Conservation (phyloP, 2,113 vertebrate species). For the Galeopterus variegatus region DNA sequence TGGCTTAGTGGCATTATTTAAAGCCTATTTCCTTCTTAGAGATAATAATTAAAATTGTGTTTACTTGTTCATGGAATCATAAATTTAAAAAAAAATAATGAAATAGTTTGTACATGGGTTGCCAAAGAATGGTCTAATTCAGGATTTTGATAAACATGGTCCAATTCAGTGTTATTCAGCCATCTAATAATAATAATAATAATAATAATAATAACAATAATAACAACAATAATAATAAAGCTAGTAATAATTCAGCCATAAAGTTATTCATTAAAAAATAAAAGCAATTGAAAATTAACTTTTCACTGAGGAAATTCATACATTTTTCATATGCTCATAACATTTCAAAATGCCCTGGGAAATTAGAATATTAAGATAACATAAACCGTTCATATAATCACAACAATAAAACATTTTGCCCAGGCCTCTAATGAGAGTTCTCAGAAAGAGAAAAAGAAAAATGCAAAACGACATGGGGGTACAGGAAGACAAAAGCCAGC, state of each 20-base stretch:
- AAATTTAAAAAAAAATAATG: slow-evolving; percentile 24
- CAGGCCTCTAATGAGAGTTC: background rate
- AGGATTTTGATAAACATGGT: slow-evolving; percentile 35
- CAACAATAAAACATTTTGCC: slow-evolving; percentile 8
- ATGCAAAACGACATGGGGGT: background rate
- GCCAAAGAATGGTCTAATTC: slow-evolving; percentile 39
- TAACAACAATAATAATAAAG: background rate
- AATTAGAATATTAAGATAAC: slow-evolving; percentile 63
- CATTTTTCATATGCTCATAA: slow-evolving; percentile 61
- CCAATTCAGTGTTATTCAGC: slow-evolving; percentile 58
- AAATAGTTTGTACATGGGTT: background rate
- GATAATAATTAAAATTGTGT: slow-evolving; percentile 49
- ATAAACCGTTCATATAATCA: slow-evolving; percentile 58
- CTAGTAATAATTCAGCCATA: slow-evolving; percentile 17
- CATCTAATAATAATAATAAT: slow-evolving; percentile 25
- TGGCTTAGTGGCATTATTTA: slow-evolving; percentile 39
- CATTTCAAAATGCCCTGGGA: slow-evolving; percentile 61
- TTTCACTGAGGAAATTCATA: slow-evolving; percentile 54
- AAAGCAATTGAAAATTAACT: slow-evolving; percentile 66
- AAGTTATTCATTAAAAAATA: slow-evolving; percentile 54
- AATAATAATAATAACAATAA: background rate
- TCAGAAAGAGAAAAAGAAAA: background rate
- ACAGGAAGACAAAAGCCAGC: background rate
- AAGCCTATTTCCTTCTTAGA: slow-evolving; percentile 29
- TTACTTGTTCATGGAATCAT: slow-evolving; percentile 42